Base-by-base conservation (phyloP, 2,113 vertebrate genomes). In the Tringa solitaria region DNA sequence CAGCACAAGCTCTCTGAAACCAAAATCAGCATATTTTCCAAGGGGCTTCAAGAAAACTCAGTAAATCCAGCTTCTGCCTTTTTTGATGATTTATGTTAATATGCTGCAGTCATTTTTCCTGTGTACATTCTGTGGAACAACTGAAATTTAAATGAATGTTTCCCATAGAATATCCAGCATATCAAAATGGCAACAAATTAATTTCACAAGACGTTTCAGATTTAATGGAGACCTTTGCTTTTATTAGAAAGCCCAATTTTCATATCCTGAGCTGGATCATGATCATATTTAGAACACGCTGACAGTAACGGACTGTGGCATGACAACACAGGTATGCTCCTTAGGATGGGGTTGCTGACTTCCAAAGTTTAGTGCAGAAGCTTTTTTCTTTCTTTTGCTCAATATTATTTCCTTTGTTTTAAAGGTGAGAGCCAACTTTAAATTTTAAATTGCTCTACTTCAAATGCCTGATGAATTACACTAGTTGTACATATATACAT, bases 131-230 rank as follows among this genome's bases (percentile, higher is more conserved):
- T 85, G 54, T 27, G n/a, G 53, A 95, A 68, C 59, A 92, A 81
- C 8, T 37, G 60, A 90, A 96, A 92, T 93, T 51, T 77, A 84
- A 90, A 95, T 1, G 0, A 92, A 88, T 35, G 64, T 54, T 95
- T 97, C 87, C 86, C 77, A 79, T 46, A 76, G 41, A 68, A 69
- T 90, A 97, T 85, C 89, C 84, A 91, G 86, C 89, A 87, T 91
- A 96, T 54, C 92, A 76, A 93, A 96, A 82, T 0, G 3, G 86
- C 56, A 87, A 89, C 69, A 84, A 95, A 89, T 93, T 89, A 87
- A 95, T 95, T 93, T 93, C 90, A 73, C 69, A 89, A 96, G 65
- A 84, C 7, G 8, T 61, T 93, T 84, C 61, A 15, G 35, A 70
- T 65, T 94, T 94, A 83, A 70, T 56, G 22, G 63, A 92, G 61